phyloP scores from a whole-genome alignment of 2,113 vertebrate species.

The Rynchops niger region DNA sequence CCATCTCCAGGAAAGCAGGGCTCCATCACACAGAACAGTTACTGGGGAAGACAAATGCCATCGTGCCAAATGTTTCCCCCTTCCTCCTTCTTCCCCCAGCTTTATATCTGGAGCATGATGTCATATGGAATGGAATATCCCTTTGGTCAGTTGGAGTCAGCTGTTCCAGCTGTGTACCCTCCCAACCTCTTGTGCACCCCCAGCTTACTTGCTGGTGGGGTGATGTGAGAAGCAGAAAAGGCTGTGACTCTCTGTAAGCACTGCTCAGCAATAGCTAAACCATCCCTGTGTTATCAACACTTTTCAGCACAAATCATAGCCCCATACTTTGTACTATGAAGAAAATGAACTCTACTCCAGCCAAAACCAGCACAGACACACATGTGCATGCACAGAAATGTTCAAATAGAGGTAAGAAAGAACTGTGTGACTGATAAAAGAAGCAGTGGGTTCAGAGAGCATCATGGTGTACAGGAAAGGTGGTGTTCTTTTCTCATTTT shows the following conservation, averaged over 20 bases:
- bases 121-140: background rate
- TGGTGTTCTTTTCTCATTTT: background rate
- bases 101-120: background rate
- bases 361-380: background rate
- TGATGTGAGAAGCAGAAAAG: background rate
- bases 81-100: background rate
- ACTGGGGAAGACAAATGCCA: too few relatives aligned
- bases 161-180: background rate
- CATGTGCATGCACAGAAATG: accelerated
- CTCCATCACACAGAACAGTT: background rate
- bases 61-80: background rate
- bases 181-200: background rate
- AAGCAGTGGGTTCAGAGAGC: background rate
- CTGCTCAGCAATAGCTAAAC: background rate
- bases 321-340: background rate
- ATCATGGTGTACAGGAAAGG: background rate
- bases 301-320: background rate
- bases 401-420: background rate
- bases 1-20: background rate
- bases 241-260: background rate
- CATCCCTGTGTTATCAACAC: background rate
- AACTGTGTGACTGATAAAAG: background rate
- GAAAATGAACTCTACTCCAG: background rate
- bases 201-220: background rate
- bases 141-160: background rate